A percentile compares a stretch with the other conserved stretches of the same genome.
Evolutionary conservation across 2,888 invertebrate genomes (phyloP).

Genomic region (Anarsia innoxiella): DNA sequence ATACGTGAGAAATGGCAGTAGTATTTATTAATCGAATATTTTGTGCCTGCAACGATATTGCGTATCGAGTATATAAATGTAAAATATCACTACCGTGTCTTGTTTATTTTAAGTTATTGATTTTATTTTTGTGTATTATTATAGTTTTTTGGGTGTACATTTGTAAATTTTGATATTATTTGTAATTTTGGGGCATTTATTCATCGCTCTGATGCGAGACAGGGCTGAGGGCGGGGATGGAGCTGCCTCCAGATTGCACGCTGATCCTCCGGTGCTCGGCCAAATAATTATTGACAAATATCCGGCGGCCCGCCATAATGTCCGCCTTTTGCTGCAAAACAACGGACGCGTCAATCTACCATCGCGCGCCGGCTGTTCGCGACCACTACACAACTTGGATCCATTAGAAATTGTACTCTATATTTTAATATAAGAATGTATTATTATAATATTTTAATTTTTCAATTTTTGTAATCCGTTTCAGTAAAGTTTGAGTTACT

Average conservation of each 20-base stretch:
- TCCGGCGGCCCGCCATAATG: conserved; percentile 75
- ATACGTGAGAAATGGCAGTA: conserved; percentile 42
- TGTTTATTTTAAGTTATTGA: conserved; percentile 4
- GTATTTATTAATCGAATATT: conserved; percentile 16
- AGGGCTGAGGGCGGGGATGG: conserved; percentile 70
- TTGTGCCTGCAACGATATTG: conserved; percentile 4
- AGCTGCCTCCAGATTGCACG: conserved; percentile 72
- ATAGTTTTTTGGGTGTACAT: neutral
- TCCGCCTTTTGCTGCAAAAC: conserved; percentile 76
- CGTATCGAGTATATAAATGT: neutral
- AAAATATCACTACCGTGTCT: neutral
- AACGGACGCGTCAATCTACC: conserved; percentile 53
- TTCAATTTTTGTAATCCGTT: too few relatives aligned
- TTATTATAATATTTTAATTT: too few relatives aligned
- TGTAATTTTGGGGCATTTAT: conserved; percentile 33
- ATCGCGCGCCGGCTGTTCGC: conserved; percentile 23
- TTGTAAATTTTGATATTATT: conserved; percentile 10
- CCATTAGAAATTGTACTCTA: too few relatives aligned
- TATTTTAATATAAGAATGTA: too few relatives aligned
- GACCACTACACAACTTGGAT: neutral
- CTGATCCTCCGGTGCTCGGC: conserved; percentile 75
- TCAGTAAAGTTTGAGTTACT: too few relatives aligned
- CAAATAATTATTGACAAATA: conserved; percentile 77
- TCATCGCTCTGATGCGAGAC: conserved; percentile 73
- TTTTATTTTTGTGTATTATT: neutral